Conservation (phyloP, 2,888 invertebrate genomes). For the Melanargia galathea region DNA sequence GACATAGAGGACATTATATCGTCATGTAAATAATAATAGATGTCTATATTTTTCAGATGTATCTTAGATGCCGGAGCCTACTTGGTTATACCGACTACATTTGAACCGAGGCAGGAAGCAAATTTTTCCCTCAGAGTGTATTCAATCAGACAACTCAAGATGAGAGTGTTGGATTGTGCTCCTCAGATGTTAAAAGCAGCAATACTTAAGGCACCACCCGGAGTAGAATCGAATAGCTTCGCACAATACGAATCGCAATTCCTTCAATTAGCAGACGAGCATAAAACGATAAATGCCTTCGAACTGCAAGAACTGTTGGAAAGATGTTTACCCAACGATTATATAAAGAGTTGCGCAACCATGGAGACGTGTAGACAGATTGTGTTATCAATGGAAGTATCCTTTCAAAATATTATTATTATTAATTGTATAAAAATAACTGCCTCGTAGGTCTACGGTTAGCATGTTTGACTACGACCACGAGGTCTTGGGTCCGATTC, state of each 20-base stretch:
- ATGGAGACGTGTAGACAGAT: slow-evolving; percentile 96
- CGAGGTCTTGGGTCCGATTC: too few species aligned
- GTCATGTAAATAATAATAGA: too few species aligned
- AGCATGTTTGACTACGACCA: too few species aligned
- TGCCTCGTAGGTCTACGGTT: too few species aligned
- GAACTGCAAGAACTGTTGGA: slow-evolving; percentile 95
- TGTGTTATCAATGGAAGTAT: slow-evolving; percentile 93
- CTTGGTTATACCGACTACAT: slow-evolving; percentile 93
- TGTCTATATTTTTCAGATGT: slow-evolving; percentile 76
- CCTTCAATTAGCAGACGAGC: slow-evolving; percentile 94
- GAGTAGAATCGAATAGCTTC: slow-evolving; percentile 87
- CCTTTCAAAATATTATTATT: slow-evolving; percentile 63
- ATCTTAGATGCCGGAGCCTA: slow-evolving; percentile 91
- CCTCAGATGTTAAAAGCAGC: slow-evolving; percentile 88
- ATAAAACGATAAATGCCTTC: slow-evolving; percentile 93
- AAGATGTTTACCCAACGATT: slow-evolving; percentile 95
- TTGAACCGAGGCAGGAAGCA: slow-evolving; percentile 94
- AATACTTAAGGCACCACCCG: slow-evolving; percentile 88
- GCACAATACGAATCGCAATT: slow-evolving; percentile 95
- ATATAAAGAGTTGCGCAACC: slow-evolving; percentile 96
- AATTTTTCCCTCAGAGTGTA: slow-evolving; percentile 92
- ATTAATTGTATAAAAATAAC: too few species aligned
- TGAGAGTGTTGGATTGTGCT: slow-evolving; percentile 86
- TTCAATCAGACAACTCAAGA: slow-evolving; percentile 88
- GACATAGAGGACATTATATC: too few species aligned